Base-by-base conservation (phyloP, 2,797 vertebrate genomes). In the Microctenopoma steveboyesi region DNA sequence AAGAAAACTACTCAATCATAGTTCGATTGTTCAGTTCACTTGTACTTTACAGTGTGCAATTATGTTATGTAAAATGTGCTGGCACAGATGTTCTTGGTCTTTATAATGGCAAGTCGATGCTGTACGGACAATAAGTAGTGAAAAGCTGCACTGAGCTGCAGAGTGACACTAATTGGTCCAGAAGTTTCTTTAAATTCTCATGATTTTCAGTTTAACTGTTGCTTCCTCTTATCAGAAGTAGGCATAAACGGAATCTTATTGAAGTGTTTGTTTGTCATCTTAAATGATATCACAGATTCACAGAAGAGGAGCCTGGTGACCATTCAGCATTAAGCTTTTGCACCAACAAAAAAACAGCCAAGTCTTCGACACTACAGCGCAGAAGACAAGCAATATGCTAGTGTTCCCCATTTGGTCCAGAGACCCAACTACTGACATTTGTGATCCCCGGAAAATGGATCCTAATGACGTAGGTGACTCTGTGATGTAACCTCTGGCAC, bases 201-300 rank as follows among this genome's bases (percentile, higher is more conserved):
- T 79, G 69, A 81, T 69, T 67, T 52, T n/a, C 25, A 55, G 40
- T 50, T 76, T 46, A 58, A 9, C 6, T 11, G 13, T 62, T 7
- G 40, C 5, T 43, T 68, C 40, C 3, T 60, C 46, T 43, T 37
- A 70, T 56, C 42, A 51, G 28, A 51, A 8, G 33, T 9, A n/a
- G 13, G 18, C 28, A 42, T 56, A 48, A 69, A 35, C 1, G 1
- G 60, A 50, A 70, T 40, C 15, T 7, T 30, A 27, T 25, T 57
- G 9, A 65, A 50, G 16, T n/a, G 12, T 4, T 22, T 46, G 33
- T 45, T 66, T 77, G 52, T 50, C 46, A 62, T 46, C 42, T 48
- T 13, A 51, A 60, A 43, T 16, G 3, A 65, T 71, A 71, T 61
- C 45, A 35, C 49, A 65, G 37, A 66, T 52, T 65, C 48, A 35